Evolutionary conservation across 2,888 invertebrate species (phyloP).

Genomic region (Podabrus alpinus): DNA sequence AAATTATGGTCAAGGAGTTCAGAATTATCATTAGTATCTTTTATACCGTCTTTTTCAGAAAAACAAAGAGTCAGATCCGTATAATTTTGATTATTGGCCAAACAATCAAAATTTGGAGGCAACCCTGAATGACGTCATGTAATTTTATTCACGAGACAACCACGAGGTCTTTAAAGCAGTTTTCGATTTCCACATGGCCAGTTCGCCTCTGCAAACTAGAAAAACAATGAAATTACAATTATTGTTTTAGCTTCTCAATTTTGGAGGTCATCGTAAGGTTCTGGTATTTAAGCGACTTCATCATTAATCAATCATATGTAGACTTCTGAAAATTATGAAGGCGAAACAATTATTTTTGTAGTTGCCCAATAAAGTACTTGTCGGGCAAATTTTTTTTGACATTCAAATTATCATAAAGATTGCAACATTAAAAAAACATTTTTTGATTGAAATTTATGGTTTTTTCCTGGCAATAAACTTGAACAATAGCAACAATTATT

Average conservation of each 20-base stretch:
- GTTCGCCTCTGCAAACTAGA: neutral
- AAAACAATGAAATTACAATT: neutral
- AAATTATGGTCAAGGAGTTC: neutral
- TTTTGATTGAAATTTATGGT: neutral
- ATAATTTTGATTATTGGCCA: no score
- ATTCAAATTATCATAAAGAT: neutral
- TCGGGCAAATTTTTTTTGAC: neutral
- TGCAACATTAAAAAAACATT: neutral
- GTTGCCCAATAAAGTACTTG: neutral
- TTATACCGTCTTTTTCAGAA: neutral
- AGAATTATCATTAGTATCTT: neutral
- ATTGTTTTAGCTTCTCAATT: neutral
- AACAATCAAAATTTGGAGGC: no score
- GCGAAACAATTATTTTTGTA: neutral
- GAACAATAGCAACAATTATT: neutral
- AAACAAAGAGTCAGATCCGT: no score
- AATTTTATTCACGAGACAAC: no score
- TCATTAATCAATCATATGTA: neutral
- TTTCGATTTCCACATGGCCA: no score
- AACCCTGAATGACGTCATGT: no score
- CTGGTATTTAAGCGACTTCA: neutral
- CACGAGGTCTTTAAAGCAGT: no score
- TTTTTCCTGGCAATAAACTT: neutral
- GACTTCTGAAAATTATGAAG: neutral
- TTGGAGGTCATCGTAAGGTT: neutral